Percentiles rank a stretch among this genome's conserved stretches.
These are phyloP conservation scores for Myotis lucifugus DNA, from an alignment of 2,113 vertebrate species.

Conservation along the genomic window DNA sequence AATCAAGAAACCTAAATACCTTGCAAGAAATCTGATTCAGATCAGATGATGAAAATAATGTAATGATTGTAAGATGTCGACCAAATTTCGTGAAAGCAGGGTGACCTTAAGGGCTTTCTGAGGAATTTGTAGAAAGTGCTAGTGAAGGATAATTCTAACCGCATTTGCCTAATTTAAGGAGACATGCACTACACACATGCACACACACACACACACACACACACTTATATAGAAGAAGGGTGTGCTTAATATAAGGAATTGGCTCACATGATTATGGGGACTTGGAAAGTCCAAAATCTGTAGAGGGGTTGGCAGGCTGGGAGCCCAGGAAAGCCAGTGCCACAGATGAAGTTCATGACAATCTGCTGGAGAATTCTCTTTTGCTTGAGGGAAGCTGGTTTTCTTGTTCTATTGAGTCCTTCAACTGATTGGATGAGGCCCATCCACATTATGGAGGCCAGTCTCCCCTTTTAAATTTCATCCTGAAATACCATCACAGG, in stretches of 20 bases:
- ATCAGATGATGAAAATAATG: not conserved
- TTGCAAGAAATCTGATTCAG: not conserved
- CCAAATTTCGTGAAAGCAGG: not conserved
- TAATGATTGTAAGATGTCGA: not conserved
- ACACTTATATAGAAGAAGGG: not conserved
- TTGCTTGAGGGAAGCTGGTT: not conserved
- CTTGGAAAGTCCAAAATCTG: not conserved
- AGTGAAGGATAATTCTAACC: not conserved
- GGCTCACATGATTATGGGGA: not conserved
- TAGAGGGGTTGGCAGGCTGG: not conserved
- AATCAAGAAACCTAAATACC: not conserved
- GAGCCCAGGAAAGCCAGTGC: not conserved
- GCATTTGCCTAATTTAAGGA: not conserved
- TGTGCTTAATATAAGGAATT: not conserved
- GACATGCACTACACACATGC: not conserved
- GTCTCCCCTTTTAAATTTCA: not conserved
- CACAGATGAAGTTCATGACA: not conserved
- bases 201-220: not conserved
- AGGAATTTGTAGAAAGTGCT: not conserved
- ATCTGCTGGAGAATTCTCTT: not conserved
- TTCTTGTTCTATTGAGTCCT: not conserved
- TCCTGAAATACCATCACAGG: not conserved
- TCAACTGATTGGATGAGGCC: not conserved
- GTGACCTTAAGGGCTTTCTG: not conserved
- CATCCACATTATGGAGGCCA: not conserved